Evolutionary conservation across 2,113 vertebrate genomes (phyloP).

Genomic region (Microcebus tavaratra): DNA sequence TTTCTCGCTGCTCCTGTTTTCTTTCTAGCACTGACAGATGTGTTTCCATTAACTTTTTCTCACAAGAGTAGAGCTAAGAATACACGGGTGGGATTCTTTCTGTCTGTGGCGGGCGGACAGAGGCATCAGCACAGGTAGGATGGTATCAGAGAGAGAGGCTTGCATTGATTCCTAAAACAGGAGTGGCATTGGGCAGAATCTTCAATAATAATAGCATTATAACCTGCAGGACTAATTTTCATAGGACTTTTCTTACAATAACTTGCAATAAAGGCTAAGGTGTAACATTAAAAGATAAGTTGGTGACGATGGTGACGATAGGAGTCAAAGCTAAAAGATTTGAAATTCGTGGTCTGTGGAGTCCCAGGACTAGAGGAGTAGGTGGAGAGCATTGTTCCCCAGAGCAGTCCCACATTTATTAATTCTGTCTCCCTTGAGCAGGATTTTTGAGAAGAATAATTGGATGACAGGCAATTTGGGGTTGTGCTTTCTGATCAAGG

Average conservation of each 20-base stretch:
- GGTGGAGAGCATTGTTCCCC: background rate
- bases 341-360: background rate
- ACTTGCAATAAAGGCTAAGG: background rate
- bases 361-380: background rate
- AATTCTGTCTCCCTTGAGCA: background rate
- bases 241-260: background rate
- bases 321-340: background rate
- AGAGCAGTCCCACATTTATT: background rate
- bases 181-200: background rate
- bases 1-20: background rate
- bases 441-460: background rate
- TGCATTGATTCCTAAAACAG: background rate
- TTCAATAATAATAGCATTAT: background rate
- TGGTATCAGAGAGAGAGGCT: background rate
- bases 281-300: background rate
- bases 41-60: background rate
- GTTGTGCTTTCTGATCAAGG: background rate
- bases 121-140: background rate
- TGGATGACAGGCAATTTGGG: background rate
- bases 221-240: background rate
- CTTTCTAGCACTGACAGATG: background rate
- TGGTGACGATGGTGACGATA: background rate
- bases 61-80: background rate
- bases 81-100: background rate
- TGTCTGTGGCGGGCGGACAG: background rate